Base-by-base conservation (phyloP, 2,113 vertebrate genomes). In the Isichthys henryi region DNA sequence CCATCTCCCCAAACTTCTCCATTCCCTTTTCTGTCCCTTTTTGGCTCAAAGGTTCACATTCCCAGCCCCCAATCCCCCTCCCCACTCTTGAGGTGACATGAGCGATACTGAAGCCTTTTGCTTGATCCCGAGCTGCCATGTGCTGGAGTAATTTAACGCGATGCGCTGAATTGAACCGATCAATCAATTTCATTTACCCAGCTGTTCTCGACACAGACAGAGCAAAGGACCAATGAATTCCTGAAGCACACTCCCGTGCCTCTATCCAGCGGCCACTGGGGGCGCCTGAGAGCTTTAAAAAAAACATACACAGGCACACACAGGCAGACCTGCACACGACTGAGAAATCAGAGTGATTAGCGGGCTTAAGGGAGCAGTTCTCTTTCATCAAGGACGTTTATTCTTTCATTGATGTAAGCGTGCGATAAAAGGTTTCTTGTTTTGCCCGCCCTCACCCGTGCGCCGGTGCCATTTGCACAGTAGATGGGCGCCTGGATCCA, bases 91-190 rank as follows among this genome's bases (percentile, higher is more conserved):
- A 52, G 49, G 62, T 46, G n/a, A 35, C 53, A 70, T 13, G 89
- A 86, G n/a, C 8, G 52, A 56, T 58, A 83, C 62, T 31, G 48
- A 31, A 56, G 50, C 43, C 58, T 86, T 39, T 21, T 53, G 6
- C n/a, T 10, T 49, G 10, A 31, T 80, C 77, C 23, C 0, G 21
- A 7, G 45, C 7, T 3, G 21, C 45, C 82, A 48, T n/a, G 19
- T 15, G 56, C 31, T 6, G 31, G 66, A 74, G 85, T 80, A 90
- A 87, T 77, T 90, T 70, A 52, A 27, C 45, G 23, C 56, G 84
- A 89, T 85, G 56, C 13, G 56, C 85, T 43, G 46, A 87, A 87
- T 80, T 85, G 70, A 90, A 80, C 50, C 27, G 66, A 89, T 89
- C 89, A 80, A 90, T 90, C 84, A 52, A 23, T 87, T 87, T 77